These are phyloP conservation scores for Syngnathus rostellatus DNA, from an alignment of 2,797 vertebrate genomes.

Conservation along the genomic window DNA sequence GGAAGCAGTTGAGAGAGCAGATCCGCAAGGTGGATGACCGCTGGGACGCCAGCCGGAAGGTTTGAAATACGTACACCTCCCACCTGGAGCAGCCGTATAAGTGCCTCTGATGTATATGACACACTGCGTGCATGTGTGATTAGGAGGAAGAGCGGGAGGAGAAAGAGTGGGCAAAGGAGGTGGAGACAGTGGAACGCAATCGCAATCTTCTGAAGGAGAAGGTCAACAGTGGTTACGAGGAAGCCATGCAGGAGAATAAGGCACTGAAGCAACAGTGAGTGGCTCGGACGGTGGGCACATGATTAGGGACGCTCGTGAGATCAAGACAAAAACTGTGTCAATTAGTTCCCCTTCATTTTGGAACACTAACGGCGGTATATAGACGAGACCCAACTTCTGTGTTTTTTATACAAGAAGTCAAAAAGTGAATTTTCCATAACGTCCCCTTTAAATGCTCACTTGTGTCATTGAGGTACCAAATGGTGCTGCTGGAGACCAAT, in stretches of 20 bases:
- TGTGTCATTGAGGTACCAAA: conserved; percentile 61
- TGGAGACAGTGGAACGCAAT: conserved; percentile 64
- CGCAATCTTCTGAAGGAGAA: conserved; percentile 65
- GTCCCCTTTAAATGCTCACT: not conserved
- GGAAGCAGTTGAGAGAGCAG: conserved; percentile 69
- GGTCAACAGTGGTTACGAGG: conserved; percentile 62
- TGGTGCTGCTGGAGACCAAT: conserved; percentile 71
- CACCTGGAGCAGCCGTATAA: not conserved
- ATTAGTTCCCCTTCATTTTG: not conserved
- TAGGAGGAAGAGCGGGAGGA: conserved; percentile 67
- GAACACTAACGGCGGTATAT: too few relatives aligned
- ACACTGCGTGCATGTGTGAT: conserved; percentile 13
- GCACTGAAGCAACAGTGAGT: conserved; percentile 69
- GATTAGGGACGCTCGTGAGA: not conserved
- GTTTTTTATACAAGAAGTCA: not conserved
- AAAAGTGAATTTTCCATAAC: not conserved
- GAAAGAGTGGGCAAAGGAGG: conserved; percentile 62
- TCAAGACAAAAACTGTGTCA: not conserved
- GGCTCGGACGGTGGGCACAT: not conserved
- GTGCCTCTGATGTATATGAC: too few relatives aligned
- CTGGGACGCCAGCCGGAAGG: conserved; percentile 64
- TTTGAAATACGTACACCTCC: conserved; percentile 20
- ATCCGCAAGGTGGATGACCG: conserved; percentile 67
- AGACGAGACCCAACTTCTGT: not conserved
- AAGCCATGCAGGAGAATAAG: conserved; percentile 66